Conservation (phyloP, 2,797 vertebrate genomes). For the Vireo griseus region DNA sequence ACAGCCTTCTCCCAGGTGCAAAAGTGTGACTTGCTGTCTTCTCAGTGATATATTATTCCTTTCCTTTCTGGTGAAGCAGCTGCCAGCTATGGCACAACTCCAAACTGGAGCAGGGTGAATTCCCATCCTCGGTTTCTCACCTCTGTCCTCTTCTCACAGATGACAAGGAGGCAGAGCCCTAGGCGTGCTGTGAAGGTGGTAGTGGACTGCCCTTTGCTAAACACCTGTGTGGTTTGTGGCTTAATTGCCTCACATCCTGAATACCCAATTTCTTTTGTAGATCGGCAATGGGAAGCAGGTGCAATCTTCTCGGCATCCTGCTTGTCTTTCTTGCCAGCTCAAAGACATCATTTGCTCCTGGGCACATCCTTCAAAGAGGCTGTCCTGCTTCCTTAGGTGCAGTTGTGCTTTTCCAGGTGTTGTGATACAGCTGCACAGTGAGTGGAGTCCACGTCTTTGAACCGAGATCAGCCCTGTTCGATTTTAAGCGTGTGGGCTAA, state of each 20-base stretch:
- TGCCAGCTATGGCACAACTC: background rate
- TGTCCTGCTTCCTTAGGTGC: background rate
- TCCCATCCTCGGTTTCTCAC: background rate
- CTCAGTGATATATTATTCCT: background rate
- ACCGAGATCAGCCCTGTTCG: background rate
- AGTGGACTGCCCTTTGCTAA: background rate
- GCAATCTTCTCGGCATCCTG: background rate
- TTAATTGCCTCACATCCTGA: background rate
- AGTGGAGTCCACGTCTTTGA: background rate
- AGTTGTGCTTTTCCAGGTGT: background rate
- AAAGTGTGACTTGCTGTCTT: background rate
- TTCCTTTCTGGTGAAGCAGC: background rate
- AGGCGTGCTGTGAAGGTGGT: accelerated
- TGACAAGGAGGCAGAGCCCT: background rate
- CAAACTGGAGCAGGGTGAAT: background rate
- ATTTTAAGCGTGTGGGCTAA: background rate
- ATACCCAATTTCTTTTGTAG: background rate
- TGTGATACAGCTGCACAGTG: accelerated
- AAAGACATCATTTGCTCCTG: background rate
- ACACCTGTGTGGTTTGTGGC: background rate
- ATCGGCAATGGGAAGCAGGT: background rate
- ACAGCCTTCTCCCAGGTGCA: background rate
- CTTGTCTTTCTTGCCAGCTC: background rate
- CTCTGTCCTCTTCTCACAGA: background rate
- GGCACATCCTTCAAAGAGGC: background rate